Conservation (phyloP, 2,113 vertebrate genomes). For the Gymnarchus niloticus region DNA sequence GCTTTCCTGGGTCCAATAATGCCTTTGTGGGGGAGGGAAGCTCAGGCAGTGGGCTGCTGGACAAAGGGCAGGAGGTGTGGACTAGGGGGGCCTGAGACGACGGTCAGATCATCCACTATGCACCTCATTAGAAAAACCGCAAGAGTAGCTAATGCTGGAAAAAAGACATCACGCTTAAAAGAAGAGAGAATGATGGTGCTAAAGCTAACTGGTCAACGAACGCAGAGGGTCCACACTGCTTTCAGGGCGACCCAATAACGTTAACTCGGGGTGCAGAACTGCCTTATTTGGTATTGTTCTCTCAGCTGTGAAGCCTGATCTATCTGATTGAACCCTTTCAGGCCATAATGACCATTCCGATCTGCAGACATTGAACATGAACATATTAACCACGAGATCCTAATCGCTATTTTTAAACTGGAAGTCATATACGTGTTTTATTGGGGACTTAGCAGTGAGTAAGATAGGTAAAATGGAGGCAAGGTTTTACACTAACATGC, state of each 20-base stretch:
- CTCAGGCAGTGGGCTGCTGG: conserved; percentile 43
- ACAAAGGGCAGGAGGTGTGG: conserved; percentile 59
- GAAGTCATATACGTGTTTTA: background rate
- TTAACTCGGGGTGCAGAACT: background rate
- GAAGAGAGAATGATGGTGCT: no score
- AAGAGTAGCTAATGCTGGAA: background rate
- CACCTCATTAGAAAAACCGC: conserved; percentile 29
- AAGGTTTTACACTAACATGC: background rate
- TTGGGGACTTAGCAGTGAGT: background rate
- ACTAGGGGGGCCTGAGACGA: conserved; percentile 56
- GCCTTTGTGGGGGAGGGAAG: conserved; percentile 53
- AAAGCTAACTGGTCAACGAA: background rate
- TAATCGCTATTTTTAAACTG: background rate
- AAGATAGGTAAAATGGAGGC: background rate
- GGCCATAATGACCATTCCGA: background rate
- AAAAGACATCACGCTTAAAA: no score
- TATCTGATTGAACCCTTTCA: background rate
- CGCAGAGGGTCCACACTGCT: background rate
- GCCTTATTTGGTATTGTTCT: background rate
- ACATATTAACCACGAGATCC: no score
- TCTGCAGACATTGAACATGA: background rate
- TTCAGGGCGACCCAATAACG: background rate
- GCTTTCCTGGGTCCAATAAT: conserved; percentile 47
- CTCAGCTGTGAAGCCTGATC: background rate
- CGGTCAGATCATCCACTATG: conserved; percentile 42